Evolutionary conservation across 2,113 vertebrate species (phyloP), one percentile per base, ranked within the genome.

Genomic region (Rostratula benghalensis): DNA sequence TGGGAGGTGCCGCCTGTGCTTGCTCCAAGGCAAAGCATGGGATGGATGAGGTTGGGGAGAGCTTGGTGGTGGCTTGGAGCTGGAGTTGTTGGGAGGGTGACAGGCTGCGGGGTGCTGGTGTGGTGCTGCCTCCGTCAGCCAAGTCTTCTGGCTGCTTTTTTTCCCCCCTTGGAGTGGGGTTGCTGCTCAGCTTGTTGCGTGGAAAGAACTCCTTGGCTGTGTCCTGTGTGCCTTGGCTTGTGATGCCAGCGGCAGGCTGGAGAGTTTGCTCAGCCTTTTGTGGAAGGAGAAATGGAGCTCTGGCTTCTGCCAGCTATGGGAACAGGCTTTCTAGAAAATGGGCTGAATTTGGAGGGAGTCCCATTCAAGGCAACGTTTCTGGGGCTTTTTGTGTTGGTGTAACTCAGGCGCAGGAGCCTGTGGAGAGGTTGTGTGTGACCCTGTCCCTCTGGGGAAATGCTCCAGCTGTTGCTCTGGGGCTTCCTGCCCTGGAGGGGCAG

Each of bases 351-450:
- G 20, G 10, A 39, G 3, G 22, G 39, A 6, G 9, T 6, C 7
- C 21, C 1, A 0, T 33, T 51, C 14, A 35, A 11, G 10, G 3
- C 2, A 10, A 22, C 0, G 0, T 19, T 68, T 18, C 14, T 3
- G 41, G 3, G 30, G 23, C 4, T 46, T 2, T 60, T 54, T 10
- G 10, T 7, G 20, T 4, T 12, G 53, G 15, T 3, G 0, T 43
- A 22, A 0, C 33, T 37, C 7, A 1, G 28, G 28, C 9, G 30
- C 10, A 6, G 76, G 46, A 83, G 15, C 22, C 25, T 3, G 2
- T 5, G 1, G 27, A 25, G 68, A 2, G 11, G 23, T 46, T 30
- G 8, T 3, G 27, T 13, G 46, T 43, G 2, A 3, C 25, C 37
- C 7, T 0, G 0, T 27, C 25, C 33, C 11, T n/a, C 9, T 0